phyloP scores from a whole-genome alignment of 2,888 invertebrate species.

The Corbicula japonica region DNA sequence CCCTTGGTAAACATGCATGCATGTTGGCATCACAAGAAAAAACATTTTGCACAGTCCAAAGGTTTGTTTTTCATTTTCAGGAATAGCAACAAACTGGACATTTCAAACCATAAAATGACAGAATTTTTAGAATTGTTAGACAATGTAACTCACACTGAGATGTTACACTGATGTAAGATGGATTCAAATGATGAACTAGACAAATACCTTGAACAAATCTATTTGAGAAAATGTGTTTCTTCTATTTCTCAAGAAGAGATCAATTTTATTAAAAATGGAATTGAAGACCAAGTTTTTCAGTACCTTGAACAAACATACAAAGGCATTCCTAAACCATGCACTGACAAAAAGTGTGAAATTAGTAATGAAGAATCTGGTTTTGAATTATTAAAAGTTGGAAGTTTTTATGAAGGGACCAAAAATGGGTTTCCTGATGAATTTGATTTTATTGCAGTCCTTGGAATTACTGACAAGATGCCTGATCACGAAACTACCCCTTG shows the following conservation, averaged over 20 bases:
- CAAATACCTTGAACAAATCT: constrained; percentile 8
- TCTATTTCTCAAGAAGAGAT: background rate
- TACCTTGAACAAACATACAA: background rate
- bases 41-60: too few species aligned
- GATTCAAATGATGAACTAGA: constrained; percentile 1
- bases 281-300: background rate
- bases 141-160: too few species aligned
- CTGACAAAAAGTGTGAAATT: background rate
- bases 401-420: constrained; percentile 9
- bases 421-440: constrained; percentile 3
- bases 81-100: too few species aligned
- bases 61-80: too few species aligned
- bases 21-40: too few species aligned
- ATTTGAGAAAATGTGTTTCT: background rate
- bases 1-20: too few species aligned
- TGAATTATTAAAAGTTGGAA: background rate
- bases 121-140: too few species aligned
- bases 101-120: too few species aligned
- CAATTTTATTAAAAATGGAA: background rate
- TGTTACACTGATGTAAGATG: too few species aligned
- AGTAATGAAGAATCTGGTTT: background rate
- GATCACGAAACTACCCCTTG: background rate
- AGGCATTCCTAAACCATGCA: background rate
- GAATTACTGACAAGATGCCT: background rate
- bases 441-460: constrained; percentile 5